Base-by-base conservation (phyloP, 2,888 invertebrate species). In the Epiblema foenella region DNA sequence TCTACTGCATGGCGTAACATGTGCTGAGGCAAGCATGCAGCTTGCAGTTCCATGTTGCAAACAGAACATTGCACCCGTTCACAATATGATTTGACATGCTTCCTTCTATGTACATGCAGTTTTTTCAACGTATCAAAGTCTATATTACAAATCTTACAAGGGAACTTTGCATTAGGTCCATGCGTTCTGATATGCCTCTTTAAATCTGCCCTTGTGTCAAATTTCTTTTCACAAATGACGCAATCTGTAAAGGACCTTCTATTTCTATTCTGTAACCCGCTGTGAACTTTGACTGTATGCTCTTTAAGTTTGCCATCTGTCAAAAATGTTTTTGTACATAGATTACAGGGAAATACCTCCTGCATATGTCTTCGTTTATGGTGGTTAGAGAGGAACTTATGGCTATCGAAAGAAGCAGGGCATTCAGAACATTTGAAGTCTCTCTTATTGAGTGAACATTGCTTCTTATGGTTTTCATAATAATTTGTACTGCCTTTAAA, bases 211-310 rank as follows among this genome's bases (percentile, higher is more conserved):
- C 82, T 75, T 33, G 78, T 84, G 24, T 75, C 82, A 46, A 85
- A 85, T 71, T 82, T 83, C 10, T 81, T 73, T 42, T 85, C 77
- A 42, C 88, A 89, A 1, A 88, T 42, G 0, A 85, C 82, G 71
- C 88, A 89, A 69, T 84, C 83, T 5, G 86, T 82, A 8, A 83
- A 82, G 33, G 81, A 84, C 17, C 84, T 77, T 11, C 85, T 77
- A 60, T 85, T 83, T 72, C 85, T 87, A 52, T 79, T 81, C 73
- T 86, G 85, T 33, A 86, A 79, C 3, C 84, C 84, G 12, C 79
- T 84, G 18, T 88, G 87, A 0, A 84, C 79, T 72, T 79, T 83
- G 0, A 80, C 81, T 46, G 80, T 82, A 62, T 88, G 88, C 33
- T 86, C 85, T 71, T 84, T 78, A 2, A 87, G 60, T 49, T 81